Base-by-base conservation (phyloP, 1,140 invertebrate species). In the Drosophila quadrilineata region DNA sequence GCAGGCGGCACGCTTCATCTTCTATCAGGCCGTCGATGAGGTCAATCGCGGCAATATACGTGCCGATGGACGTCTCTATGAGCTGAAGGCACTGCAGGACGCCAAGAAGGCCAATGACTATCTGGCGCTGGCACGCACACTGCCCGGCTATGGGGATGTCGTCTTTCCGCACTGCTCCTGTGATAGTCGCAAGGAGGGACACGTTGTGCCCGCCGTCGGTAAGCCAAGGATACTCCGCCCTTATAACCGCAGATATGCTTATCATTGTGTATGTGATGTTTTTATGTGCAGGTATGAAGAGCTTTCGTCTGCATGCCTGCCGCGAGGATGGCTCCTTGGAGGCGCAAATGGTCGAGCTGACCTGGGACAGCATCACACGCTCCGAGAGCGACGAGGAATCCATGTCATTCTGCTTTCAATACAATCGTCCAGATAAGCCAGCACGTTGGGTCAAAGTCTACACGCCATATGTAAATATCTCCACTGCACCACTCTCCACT, bases 91-190 rank as follows among this genome's bases (percentile, higher is more conserved):
- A 12, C 91, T 99, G 26, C 97, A 98, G 89, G 97, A 99, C 87
- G 93, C 94, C 35, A 94, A 94, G 16, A 94, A 97, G 84, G 96
- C 96, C 75, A 90, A 93, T 57, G 97, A 98, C 92, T 98, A 98
- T 90, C 91, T 99, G 38, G 94, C 95, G 76, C 90, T 97, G 60
- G 97, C 95, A 19, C 93, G 96, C 38, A 93, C 95, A 76, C 91
- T 99, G 56, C 95, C 95, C 58, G 98, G 97, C 17, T 98, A 98
- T 90, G 96, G 96, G 1, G 95, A 97, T 77, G 93, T 98, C 12
- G 95, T 96, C 24, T 98, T 99, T 91, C 98, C 98, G 12, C 97
- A 98, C 90, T 98, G 97, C 91, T 92, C 94, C n/a, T 98, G 96
- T 91, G 97, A 98, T 91, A 96, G 96, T 19, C 91, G 96, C 16